Conservation (phyloP, 2,888 invertebrate species). For the Schizotus pectinicornis region DNA sequence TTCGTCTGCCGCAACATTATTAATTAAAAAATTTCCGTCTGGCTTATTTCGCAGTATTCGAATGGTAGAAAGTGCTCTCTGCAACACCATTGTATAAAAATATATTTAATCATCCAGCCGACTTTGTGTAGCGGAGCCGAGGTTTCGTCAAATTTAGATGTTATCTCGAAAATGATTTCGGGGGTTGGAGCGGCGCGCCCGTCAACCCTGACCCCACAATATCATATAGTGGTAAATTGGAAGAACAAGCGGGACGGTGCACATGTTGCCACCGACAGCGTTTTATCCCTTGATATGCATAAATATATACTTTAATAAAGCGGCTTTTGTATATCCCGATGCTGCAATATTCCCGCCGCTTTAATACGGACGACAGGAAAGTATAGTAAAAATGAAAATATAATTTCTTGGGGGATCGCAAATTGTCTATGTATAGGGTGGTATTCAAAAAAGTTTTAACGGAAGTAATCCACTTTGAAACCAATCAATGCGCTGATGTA, state of each 20-base stretch:
- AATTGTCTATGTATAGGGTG: not conserved
- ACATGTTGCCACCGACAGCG: slow-evolving; percentile 34
- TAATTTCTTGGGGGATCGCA: slow-evolving; percentile 5
- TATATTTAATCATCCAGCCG: too few relatives aligned
- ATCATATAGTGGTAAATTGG: slow-evolving; percentile 21
- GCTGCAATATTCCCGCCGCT: slow-evolving; percentile 7
- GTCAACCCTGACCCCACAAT: not conserved
- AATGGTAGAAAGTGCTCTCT: too few relatives aligned
- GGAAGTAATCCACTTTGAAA: too few relatives aligned
- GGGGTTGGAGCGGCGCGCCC: too few relatives aligned
- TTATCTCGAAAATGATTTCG: not conserved
- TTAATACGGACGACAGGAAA: slow-evolving; percentile 10
- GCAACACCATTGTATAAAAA: too few relatives aligned
- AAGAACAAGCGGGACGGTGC: slow-evolving; percentile 17
- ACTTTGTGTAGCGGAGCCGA: not conserved
- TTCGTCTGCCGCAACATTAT: too few relatives aligned
- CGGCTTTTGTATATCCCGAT: slow-evolving; percentile 22
- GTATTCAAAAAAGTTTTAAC: too few relatives aligned
- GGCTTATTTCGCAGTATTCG: too few relatives aligned
- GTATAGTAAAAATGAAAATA: slow-evolving; percentile 13
- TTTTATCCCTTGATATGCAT: slow-evolving; percentile 36
- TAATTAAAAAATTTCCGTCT: too few relatives aligned
- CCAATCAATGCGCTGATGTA: too few relatives aligned
- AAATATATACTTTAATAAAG: slow-evolving; percentile 33
- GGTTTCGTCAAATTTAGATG: slow-evolving; percentile 1